Base-by-base conservation (phyloP, 2,888 invertebrate genomes). In the Drosophila mimica region DNA sequence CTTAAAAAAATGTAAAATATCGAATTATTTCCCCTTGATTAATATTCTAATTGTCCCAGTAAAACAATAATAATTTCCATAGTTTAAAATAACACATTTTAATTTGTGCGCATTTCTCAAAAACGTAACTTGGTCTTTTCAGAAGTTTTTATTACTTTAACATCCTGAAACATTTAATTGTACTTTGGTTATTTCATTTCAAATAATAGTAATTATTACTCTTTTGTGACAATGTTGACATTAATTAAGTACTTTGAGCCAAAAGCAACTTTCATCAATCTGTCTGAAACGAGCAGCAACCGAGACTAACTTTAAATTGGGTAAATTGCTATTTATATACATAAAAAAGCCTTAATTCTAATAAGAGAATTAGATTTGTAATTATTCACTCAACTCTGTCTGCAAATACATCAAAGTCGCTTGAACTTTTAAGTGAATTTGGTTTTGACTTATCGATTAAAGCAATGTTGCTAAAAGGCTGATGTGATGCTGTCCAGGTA, bases 391-490 rank as follows among this genome's bases (percentile, higher is more conserved):
- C 0, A 17, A 49, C 17, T 17, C 17, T 28, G 8, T 17, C 17
- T 17, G 17, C 28, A 17, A 34, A 34, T 20, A 34, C 25, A 54
- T 9, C 30, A 40, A 56, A 56, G 30, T 7, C 56, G 15, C 34
- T 56, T 38, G 38, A 56, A 40, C 40, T 57, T 57, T 36, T 15
- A 54, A 54, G 36, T 28, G 17, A 15, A 34, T 53, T 53, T 33
- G 15, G 34, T 17, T 36, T 36, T 36, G 11, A 54, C 25, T 30
- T 68, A 82, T 80, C 70, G 81, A 73, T 81, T 82, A 83, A 72
- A 61, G 40, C 43, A 68, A 68, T 71, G 66, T 61, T 60, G 53
- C 54, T 64, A 59, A 70, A 53, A 59, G 13, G 66, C 48, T 46
- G 51, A 58, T 53, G 15, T 20, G 56, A 20, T 61, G 20, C 3